These are phyloP conservation scores for Rousettus leschenaultii DNA, from an alignment of 2,113 vertebrate species.

Conservation along the genomic window DNA sequence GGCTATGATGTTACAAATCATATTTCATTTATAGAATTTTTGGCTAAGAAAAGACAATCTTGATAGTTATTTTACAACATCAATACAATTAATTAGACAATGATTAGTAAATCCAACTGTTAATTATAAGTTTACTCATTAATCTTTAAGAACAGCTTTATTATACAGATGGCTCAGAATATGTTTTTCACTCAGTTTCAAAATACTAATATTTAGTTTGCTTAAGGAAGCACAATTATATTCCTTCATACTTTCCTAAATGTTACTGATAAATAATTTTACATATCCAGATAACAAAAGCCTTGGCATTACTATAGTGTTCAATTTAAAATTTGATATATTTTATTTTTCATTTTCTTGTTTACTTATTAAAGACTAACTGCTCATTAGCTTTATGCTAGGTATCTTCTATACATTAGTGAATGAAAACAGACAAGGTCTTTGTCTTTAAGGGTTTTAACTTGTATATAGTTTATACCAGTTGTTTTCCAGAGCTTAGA, in stretches of 20 bases:
- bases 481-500: not conserved
- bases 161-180: not conserved
- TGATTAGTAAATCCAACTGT: slow-evolving; percentile 17
- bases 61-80: slow-evolving; percentile 27
- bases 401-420: not conserved
- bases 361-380: not conserved
- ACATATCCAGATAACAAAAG: not conserved
- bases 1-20: not conserved
- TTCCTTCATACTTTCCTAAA: slow-evolving; percentile 22
- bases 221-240: slow-evolving; percentile 24
- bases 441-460: slow-evolving; percentile 28
- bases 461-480: slow-evolving; percentile 16
- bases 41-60: not conserved
- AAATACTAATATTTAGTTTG: slow-evolving; percentile 7
- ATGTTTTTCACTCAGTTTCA: slow-evolving; percentile 46
- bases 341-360: slow-evolving; percentile 40
- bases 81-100: slow-evolving; percentile 25
- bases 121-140: slow-evolving; percentile 19
- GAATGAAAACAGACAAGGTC: slow-evolving; percentile 26
- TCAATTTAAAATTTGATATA: slow-evolving; percentile 25
- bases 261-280: slow-evolving; percentile 47
- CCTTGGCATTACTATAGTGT: not conserved
- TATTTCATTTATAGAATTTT: slow-evolving; percentile 43
- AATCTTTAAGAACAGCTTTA: slow-evolving; percentile 49
- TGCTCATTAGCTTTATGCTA: slow-evolving; percentile 17